Conservation (phyloP, 2,888 invertebrate genomes). For the Dinocampus coccinellae region DNA sequence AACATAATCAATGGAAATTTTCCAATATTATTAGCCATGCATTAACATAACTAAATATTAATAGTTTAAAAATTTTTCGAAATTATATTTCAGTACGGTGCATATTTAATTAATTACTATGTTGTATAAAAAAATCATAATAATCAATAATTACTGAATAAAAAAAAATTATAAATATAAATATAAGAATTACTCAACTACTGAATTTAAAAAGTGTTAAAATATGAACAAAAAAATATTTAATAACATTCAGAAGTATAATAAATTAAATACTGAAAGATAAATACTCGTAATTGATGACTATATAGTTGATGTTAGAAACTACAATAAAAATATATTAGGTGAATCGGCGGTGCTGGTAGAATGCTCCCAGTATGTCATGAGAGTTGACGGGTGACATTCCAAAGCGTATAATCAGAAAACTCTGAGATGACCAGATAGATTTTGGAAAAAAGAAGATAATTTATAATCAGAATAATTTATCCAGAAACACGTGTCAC, state of each 20-base stretch:
- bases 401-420: slow-evolving; percentile 66
- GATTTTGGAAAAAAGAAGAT: slow-evolving; percentile 46
- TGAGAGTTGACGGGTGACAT: slow-evolving; percentile 59
- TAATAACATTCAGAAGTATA: background rate
- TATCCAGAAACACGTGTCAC: background rate
- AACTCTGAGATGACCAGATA: slow-evolving; percentile 54
- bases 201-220: too few species aligned
- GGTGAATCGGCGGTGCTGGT: slow-evolving; percentile 47
- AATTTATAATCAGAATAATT: slow-evolving; percentile 44
- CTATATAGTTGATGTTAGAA: background rate
- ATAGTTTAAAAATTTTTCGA: too few species aligned
- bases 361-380: slow-evolving; percentile 48
- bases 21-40: too few species aligned
- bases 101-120: background rate
- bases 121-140: too few species aligned
- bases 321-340: slow-evolving; percentile 17
- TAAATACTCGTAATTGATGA: slow-evolving; percentile 1
- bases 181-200: too few species aligned
- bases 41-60: too few species aligned
- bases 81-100: too few species aligned
- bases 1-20: too few species aligned
- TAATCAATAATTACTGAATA: too few species aligned
- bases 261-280: background rate
- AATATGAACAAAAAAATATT: too few species aligned
- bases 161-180: too few species aligned